Evolutionary conservation across 2,888 invertebrate species (phyloP), one percentile per base, ranked within the genome.

Genomic region (Drosophila robusta): DNA sequence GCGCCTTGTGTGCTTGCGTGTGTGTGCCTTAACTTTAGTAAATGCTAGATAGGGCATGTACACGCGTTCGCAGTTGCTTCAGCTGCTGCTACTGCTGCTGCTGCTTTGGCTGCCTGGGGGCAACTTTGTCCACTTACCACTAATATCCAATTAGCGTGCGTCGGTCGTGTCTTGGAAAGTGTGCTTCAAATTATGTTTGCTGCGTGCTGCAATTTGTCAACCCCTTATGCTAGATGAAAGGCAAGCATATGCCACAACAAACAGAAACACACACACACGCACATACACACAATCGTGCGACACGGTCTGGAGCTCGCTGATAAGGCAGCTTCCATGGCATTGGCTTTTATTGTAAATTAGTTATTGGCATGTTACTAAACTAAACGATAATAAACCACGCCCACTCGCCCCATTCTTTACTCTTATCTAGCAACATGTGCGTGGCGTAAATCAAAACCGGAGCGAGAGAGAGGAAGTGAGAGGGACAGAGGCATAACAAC

Each of bases 331-430:
- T 62, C 68, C 50, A 42, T 42, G 64, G 57, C 50, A 65, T 71
- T 65, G 60, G 69, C 65, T 76, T 87, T 85, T 86, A 77, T 86
- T 80, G 80, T 72, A 83, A 83, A 88, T 88, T 84, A 82, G 89
- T 82, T 88, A 88, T 84, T 88, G 88, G 77, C 88, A 73, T 88
- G 88, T 83, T 75, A n/a, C n/a, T n/a, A 65, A 47, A 86, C 87
- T 70, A 77, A 88, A 77, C 88, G 83, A 85, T 87, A 87, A 81
- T 78, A 70, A 78, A 58, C 22, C 26, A 36, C 36, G 47, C 22
- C 18, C 26, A 32, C 63, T 45, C 42, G 16, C 39, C 22, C 36
- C 32, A 26, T 65, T 46, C n/a, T 24, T 39, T 29, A 22, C 24
- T 67, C 54, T 61, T 50, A 57, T 77, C 51, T 55, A 83, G 88